Base-by-base conservation (phyloP, 1,140 invertebrate species). In the Papilio machaon region DNA sequence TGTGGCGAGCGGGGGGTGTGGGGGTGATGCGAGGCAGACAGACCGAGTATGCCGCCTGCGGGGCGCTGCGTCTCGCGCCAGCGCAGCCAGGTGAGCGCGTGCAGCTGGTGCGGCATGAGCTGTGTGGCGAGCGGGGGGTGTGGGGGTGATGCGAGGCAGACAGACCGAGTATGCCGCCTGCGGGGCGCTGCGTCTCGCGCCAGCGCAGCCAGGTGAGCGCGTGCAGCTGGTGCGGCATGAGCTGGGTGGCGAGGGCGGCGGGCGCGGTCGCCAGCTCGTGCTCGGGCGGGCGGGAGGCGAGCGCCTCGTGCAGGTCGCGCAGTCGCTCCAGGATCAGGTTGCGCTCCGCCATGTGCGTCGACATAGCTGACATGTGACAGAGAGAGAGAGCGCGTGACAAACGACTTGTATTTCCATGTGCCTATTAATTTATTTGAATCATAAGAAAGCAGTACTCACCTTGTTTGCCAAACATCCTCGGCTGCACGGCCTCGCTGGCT, bases 21-120 rank as follows among this genome's bases (percentile, higher is more conserved):
- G 95, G n/a, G n/a, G 30, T 64, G n/a, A 43, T 11, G 46, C 15
- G 17, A 47, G 73, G 52, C 43, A n/a, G 79, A 67, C 15, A 15
- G 82, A 90, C 90, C 89, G 2, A 97, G 92, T 58, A 98, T 96
- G 2, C 98, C 98, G 10, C 98, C 98, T 60, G 96, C 89, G 0
- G 98, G 98, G 83, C 95, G 95, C 91, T 99, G 97, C 8, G 95
- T 95, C 94, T 99, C 99, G 73, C 99, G 94, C 98, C 98, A 99
- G 0, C 96, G 82, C 79, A 99, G 94, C 98, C 99, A 99, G 13
- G 97, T 96, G 0, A 99, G 92, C 2, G 98, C 98, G 86, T 97
- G 96, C 85, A 96, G 95, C 91, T 99, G 99, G 95, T 99, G 98
- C 3, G 95, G 92, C 97, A 99, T 98, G 3, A 99, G 94, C 30